Base-by-base conservation (phyloP, 2,797 vertebrate species). In the Coregonus sp. region DNA sequence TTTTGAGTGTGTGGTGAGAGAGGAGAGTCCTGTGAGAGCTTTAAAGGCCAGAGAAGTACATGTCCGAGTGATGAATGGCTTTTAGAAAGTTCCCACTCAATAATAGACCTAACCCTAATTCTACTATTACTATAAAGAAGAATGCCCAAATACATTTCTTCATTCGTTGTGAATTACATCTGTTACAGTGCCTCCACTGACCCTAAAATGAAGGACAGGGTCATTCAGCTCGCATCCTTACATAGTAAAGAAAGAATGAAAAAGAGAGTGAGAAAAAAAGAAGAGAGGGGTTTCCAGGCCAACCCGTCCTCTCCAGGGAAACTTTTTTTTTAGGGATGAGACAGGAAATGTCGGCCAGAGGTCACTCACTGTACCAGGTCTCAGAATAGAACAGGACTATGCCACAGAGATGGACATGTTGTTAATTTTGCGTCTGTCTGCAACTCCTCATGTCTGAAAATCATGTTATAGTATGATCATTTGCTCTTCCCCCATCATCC, bases 231-330 rank as follows among this genome's bases (percentile, higher is more conserved):
- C 50, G 2, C 20, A 14, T 87, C 89, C 86, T 89, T 89, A 83
- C 90, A 88, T 88, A 86, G 89, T 85, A 88, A 90, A 4, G 37
- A 83, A 78, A 78, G 81, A 79, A 82, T 7, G 18, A 20, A 2
- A 56, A 59, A 59, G n/a, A 59, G 5, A n/a, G 4, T n/a, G 56
- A 59, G 16, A 2, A 9, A 59, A 47, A 59, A 18, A n/a, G 74
- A 31, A 70, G 1, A 40, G 16, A 70, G 69, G 25, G 70, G 51
- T 72, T 52, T 72, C 61, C 40, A 29, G 70, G 61, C 40, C 31
- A 40, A 70, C 68, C 40, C 51, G 4, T 3, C 50, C 84, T 71
- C 84, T 84, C 83, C 9, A 1, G 86, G 85, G 88, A 86, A 67
- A 70, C 20, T 18, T 65, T 79, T 85, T 86, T 80, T 87, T 83